Base-by-base conservation (phyloP, 2,888 invertebrate species). In the Drosophila villosipedis region DNA sequence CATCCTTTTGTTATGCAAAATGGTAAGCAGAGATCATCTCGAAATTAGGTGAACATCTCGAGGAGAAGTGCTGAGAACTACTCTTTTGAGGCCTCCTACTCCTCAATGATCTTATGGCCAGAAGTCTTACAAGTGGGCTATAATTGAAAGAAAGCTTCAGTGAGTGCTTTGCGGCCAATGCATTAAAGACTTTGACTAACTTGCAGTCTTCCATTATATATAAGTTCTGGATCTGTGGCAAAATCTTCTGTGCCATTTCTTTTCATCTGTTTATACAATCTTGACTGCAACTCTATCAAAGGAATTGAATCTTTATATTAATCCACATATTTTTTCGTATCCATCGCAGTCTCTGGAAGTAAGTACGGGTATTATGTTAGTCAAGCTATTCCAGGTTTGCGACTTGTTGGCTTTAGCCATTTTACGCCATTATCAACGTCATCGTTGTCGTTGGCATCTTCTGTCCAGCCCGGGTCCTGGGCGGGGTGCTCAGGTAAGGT, bases 381-480 rank as follows among this genome's bases (percentile, higher is more conserved):
- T 70, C 66, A 69, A 35, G 33, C 31, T 4, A 41, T n/a, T 25
- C n/a, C 37, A 22, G 25, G 49, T 35, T 16, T 41, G 14, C 28
- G 31, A 39, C 22, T 30, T 63, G 61, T 54, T 68, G 54, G 52
- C 30, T 73, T 72, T 73, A 77, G 68, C 89, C 84, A 84, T 84
- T 84, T 84, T 85, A 85, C 85, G 86, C 86, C 86, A 85, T 85
- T 85, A 85, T 88, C 84, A 88, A 85, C 82, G 87, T 84, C 84
- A 84, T 82, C 84, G 76, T 86, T 72, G 77, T 78, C 68, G 52
- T 69, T 80, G 77, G 75, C 86, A 83, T 84, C 88, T 88, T 83
- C 75, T 84, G 77, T 64, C 66, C 65, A 50, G 61, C 59, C 49
- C 31, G 37, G 37, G 71, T 58, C 65, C 25, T 43, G 19, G 41